A percentile compares a stretch with the other conserved stretches of the same genome.
phyloP scores from a whole-genome alignment of 2,113 vertebrate genomes.

The Meleagris gallopavo region DNA sequence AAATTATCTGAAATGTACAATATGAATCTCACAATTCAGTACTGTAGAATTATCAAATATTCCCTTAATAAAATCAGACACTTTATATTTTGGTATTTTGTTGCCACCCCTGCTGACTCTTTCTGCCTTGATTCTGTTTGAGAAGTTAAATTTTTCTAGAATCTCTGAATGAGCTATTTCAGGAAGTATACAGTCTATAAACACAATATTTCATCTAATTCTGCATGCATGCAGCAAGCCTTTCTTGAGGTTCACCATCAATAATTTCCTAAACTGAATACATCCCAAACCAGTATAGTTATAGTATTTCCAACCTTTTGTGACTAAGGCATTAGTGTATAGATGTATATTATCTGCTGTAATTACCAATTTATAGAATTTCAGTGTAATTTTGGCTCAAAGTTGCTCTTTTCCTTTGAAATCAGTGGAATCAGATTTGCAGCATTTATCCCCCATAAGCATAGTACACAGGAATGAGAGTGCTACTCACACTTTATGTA shows the following conservation, averaged over 20 bases:
- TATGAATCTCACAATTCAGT: background rate
- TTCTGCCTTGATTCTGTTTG: background rate
- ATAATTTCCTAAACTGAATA: background rate
- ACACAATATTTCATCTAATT: background rate
- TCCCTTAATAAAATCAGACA: background rate
- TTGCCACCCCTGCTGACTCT: background rate
- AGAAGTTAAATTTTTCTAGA: background rate
- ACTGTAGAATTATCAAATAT: background rate
- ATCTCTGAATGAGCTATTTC: background rate
- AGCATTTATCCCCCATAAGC: rapidly evolving
- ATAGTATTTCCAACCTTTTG: background rate
- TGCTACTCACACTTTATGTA: background rate
- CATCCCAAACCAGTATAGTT: background rate
- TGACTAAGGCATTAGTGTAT: background rate
- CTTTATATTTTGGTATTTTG: background rate
- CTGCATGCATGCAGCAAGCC: background rate
- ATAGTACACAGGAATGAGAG: background rate
- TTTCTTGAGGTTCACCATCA: background rate
- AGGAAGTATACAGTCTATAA: background rate
- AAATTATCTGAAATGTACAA: background rate
- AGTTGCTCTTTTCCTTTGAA: background rate
- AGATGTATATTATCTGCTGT: background rate
- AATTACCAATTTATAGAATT: background rate
- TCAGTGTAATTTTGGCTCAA: background rate
- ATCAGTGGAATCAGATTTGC: background rate